A percentile compares a stretch with the other conserved stretches of the same genome.
These are phyloP conservation scores for Anseranas semipalmata DNA, from an alignment of 2,113 vertebrate genomes.

Conservation along the genomic window DNA sequence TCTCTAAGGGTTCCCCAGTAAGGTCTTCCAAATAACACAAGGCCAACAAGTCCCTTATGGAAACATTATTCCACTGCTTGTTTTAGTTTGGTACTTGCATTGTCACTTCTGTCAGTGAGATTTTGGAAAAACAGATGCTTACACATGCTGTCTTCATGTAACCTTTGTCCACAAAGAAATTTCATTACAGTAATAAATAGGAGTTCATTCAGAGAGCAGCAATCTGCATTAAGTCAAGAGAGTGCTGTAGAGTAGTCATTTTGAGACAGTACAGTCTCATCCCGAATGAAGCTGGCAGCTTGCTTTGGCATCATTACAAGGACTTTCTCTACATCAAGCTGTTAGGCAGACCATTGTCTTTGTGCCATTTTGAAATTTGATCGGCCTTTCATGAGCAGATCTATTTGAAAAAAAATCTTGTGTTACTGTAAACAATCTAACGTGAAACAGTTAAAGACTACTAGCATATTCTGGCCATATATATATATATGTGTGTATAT, in stretches of 20 bases:
- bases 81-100: neutral
- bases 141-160: neutral
- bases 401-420: neutral
- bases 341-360: neutral
- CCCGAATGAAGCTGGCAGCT: neutral
- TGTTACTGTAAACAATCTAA: neutral
- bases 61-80: neutral
- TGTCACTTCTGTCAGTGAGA: neutral
- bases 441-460: no score
- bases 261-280: neutral
- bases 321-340: neutral
- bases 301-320: neutral
- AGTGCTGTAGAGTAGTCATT: neutral
- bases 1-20: neutral
- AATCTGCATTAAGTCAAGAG: neutral
- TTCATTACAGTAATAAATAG: neutral
- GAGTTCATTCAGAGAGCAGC: neutral
- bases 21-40: neutral
- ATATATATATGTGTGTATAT: no score
- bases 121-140: rapidly evolving
- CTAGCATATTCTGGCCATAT: no score
- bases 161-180: neutral
- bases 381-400: neutral
- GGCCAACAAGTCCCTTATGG: neutral
- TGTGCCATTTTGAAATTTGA: neutral